Conservation (phyloP, 1,140 invertebrate genomes). For the Diplogasteroides magnus region DNA sequence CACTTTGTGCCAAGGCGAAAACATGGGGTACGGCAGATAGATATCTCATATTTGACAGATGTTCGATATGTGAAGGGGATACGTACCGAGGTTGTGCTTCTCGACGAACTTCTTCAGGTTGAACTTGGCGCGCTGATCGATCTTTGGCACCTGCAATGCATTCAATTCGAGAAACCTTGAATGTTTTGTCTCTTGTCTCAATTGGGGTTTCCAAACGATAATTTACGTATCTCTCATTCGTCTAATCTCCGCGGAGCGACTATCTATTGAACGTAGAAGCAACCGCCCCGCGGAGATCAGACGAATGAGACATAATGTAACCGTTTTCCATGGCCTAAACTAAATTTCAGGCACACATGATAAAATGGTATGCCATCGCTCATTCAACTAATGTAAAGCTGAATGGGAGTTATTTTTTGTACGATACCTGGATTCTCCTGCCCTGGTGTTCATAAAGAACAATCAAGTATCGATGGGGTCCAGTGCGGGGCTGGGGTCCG, state of each 20-base stretch:
- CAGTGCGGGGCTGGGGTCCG: conserved; percentile 49
- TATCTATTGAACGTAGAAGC: too few relatives aligned
- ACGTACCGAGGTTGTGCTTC: conserved; percentile 50
- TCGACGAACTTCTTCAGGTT: conserved; percentile 52
- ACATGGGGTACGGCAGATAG: not conserved
- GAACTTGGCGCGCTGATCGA: conserved; percentile 47
- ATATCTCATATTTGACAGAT: conserved; percentile 2
- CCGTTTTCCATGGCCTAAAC: not conserved
- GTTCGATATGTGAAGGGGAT: too few relatives aligned
- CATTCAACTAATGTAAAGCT: too few relatives aligned
- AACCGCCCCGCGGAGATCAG: too few relatives aligned
- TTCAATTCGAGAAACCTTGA: not conserved
- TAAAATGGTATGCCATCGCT: too few relatives aligned
- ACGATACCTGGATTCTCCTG: conserved; percentile 17
- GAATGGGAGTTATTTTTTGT: too few relatives aligned
- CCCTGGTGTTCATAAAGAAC: conserved; percentile 52
- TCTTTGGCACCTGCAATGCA: conserved; percentile 49
- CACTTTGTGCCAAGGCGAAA: too few relatives aligned
- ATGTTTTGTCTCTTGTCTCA: not conserved
- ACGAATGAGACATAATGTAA: not conserved
- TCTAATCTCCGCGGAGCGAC: too few relatives aligned
- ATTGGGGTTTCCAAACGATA: not conserved
- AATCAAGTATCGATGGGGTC: conserved; percentile 52
- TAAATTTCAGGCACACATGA: too few relatives aligned
- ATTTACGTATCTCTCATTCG: not conserved